Percentiles rank a stretch among this genome's conserved stretches.
Evolutionary conservation across 2,888 invertebrate genomes (phyloP).

Genomic region (Oscheius myriophilus): DNA sequence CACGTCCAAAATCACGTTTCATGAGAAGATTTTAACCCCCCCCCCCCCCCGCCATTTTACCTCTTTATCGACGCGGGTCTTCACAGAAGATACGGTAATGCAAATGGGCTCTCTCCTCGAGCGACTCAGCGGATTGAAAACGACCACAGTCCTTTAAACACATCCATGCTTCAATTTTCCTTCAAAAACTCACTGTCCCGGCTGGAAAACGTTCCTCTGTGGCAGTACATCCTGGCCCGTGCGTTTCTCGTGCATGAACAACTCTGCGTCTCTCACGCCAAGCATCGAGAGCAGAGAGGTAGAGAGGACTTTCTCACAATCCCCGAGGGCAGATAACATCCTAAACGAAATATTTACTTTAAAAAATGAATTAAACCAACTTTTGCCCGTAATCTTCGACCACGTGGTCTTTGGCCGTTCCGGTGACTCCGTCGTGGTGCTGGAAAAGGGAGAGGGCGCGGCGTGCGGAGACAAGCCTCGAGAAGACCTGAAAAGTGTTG

Average conservation of each 20-base stretch:
- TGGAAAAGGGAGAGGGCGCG: slow-evolving; percentile 87
- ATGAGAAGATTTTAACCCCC: no score
- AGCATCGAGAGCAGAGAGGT: slow-evolving; percentile 41
- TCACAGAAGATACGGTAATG: slow-evolving; percentile 77
- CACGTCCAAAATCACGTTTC: no score
- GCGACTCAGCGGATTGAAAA: slow-evolving; percentile 85
- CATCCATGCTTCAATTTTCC: no score
- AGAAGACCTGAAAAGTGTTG: slow-evolving; percentile 32
- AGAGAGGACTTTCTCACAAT: slow-evolving; percentile 50
- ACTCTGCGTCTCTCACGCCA: slow-evolving; percentile 58
- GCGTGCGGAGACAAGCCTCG: slow-evolving; percentile 76
- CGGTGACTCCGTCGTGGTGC: slow-evolving; percentile 96
- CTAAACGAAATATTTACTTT: slow-evolving; percentile 72
- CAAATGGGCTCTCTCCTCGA: slow-evolving; percentile 82
- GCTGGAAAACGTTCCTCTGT: slow-evolving; percentile 75
- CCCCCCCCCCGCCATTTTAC: background rate
- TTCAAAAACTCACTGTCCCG: slow-evolving; percentile 43
- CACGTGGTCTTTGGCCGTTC: slow-evolving; percentile 90
- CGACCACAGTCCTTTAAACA: slow-evolving; percentile 74
- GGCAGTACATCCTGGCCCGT: slow-evolving; percentile 77
- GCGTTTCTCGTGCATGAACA: slow-evolving; percentile 47
- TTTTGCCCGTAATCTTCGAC: slow-evolving; percentile 84
- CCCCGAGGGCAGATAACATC: slow-evolving; percentile 79
- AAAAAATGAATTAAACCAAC: slow-evolving; percentile 52
- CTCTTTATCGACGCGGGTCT: slow-evolving; percentile 37